A percentile compares a stretch with the other conserved stretches of the same genome.
Conservation (phyloP, 2,888 invertebrate genomes). For the Catocala sponsa region DNA sequence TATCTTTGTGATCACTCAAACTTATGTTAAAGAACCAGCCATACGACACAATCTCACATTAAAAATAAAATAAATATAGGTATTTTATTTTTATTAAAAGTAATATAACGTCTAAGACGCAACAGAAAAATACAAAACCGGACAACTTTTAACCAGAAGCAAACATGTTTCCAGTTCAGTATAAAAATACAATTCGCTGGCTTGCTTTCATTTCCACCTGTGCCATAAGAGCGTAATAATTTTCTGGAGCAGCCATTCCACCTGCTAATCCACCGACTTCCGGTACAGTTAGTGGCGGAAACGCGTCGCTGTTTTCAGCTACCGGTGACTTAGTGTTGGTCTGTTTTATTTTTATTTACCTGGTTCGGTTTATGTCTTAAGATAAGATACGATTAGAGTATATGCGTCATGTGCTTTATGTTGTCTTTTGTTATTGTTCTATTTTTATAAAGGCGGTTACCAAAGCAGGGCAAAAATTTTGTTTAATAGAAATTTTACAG, state of each 20-base stretch:
- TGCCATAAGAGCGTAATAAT: conserved; percentile 45
- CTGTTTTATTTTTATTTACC: conserved; percentile 49
- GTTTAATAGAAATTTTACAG: too few relatives aligned
- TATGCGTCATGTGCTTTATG: too few relatives aligned
- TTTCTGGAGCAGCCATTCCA: conserved; percentile 43
- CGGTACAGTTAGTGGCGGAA: conserved; percentile 55
- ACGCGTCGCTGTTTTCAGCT: conserved; percentile 62
- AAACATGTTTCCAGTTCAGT: conserved; percentile 16
- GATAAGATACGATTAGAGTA: neutral
- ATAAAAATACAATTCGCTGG: conserved; percentile 40
- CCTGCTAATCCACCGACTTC: conserved; percentile 50
- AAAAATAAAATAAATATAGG: too few relatives aligned
- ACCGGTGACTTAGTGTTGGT: conserved; percentile 59
- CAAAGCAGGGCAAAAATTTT: too few relatives aligned
- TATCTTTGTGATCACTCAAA: too few relatives aligned
- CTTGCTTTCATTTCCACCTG: conserved; percentile 38
- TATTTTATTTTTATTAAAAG: too few relatives aligned
- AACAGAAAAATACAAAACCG: neutral
- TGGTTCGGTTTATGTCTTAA: conserved; percentile 12
- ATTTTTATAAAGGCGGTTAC: too few relatives aligned
- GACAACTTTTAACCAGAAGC: conserved; percentile 2
- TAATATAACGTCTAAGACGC: neutral
- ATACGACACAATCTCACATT: too few relatives aligned
- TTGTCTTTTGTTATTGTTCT: too few relatives aligned
- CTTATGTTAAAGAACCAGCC: too few relatives aligned